Base-by-base conservation (phyloP, 64 coral and sea anemone species). In the Pocillopora damicornis region DNA sequence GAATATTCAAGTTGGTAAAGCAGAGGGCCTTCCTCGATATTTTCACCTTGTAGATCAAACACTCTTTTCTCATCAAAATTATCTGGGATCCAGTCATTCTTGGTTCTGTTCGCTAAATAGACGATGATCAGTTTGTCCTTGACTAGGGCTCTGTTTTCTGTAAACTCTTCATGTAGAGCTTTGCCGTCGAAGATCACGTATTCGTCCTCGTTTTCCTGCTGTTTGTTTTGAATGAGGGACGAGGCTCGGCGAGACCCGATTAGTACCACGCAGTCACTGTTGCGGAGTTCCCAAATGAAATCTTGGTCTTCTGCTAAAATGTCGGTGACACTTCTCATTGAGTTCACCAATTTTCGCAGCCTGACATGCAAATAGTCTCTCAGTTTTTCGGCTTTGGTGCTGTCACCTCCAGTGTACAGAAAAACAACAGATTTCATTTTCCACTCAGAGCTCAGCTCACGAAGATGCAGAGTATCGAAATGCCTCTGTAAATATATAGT, bases 1-100 rank as follows among this genome's bases (percentile, higher is more conserved):
- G 68, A 64, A 38, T 91, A 80, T 51, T 76, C 75, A 75, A 91
- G 6, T 11, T 91, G 89, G 58, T 91, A 37, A 11, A 91, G 6
- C 15, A 67, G 60, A 56, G 89, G 57, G 76, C 86, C 66, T 65
- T 59, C 72, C 1, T 35, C 14, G 2, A 8, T 45, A 17, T 78
- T 56, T 45, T 13, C 87, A 7, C 37, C 74, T 17, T 15, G 6
- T 16, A 77, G 18, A 42, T 76, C 4, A 88, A 90, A 61, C 35
- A 84, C 64, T 35, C 56, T 81, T 37, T 72, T 59, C 22, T 74
- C 67, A 37, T 90, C 68, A 57, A 78, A 90, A 14, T 59, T 71
- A 76, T 22, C 67, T 75, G 79, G 78, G 36, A 83, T 15, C 30
- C 81, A 20, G 30, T 81, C 26, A 12, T 35, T 76, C 22, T 37